Base-by-base conservation (phyloP, 2,113 vertebrate species). In the Peromyscus californicus region DNA sequence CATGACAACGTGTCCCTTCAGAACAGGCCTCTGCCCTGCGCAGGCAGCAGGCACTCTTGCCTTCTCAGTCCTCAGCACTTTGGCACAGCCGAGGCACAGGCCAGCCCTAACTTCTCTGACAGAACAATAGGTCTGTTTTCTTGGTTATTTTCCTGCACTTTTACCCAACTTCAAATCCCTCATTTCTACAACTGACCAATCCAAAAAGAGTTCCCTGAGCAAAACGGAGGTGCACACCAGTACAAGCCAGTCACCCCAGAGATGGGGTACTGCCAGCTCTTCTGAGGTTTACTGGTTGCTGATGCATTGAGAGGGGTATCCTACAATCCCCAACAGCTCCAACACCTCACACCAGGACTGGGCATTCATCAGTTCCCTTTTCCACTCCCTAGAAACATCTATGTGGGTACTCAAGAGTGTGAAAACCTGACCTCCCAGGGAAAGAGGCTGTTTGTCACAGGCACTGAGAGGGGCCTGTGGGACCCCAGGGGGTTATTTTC, bases 51-150 rank as follows among this genome's bases (percentile, higher is more conserved):
- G 70, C 48, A 61, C 59, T 69, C 8, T 54, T 59, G 0, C 65
- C 45, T 76, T 74, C 83, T 76, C 42, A 2, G 70, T 59, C 80
- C 96, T 90, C 85, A 22, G 93, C 84, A 42, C 95, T 74, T 48
- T 70, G 90, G 19, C 74, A 9, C 90, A 96, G 75, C n/a, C 61
- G 36, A 36, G 63, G 67, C 21, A n/a, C 57, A 39, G 16, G 92
- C 80, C 67, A 54, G 61, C 69, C 45, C 75, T 59, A 54, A 57
- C 29, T 83, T 91, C 75, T 90, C 84, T 17, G 80, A 91, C 65
- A 13, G 74, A 96, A 91, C 93, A 92, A 90, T n/a, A 85, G 39
- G 78, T 93, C 91, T 95, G 7, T 82, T 90, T 96, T 92, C 93
- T 95, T 83, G 3, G 24, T 76, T 90, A 88, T 90, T 97, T 92